A percentile compares a stretch with the other conserved stretches of the same genome.
phyloP scores from a whole-genome alignment of 2,797 vertebrate species.

The Acropternis orthonyx region DNA sequence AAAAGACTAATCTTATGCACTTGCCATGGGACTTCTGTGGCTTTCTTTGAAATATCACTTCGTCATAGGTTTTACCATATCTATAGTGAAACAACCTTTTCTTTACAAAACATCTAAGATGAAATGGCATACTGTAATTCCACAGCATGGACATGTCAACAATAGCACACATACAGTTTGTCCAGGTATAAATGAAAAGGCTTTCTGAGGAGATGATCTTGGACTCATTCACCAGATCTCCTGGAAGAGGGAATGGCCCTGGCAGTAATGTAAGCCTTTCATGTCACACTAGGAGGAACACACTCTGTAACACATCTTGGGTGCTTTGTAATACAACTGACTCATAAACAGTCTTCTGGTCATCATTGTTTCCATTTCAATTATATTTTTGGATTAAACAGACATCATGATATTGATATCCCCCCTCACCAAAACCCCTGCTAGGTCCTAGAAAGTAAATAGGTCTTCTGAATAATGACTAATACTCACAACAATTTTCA shows the following conservation, averaged over 20 bases:
- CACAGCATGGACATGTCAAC: background rate
- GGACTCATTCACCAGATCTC: background rate
- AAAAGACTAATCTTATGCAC: background rate
- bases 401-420: background rate
- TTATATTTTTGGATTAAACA: background rate
- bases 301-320: background rate
- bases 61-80: background rate
- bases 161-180: background rate
- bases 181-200: background rate
- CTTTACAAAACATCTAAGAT: background rate
- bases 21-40: background rate
- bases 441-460: background rate
- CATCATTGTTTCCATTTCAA: background rate
- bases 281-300: background rate
- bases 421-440: background rate
- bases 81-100: background rate
- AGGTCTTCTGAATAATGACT: background rate
- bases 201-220: background rate
- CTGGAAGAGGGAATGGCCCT: background rate
- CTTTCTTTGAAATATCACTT: background rate
- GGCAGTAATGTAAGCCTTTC: fast-evolving
- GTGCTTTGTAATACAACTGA: background rate
- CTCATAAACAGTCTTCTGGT: background rate
- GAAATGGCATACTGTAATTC: background rate
- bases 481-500: background rate